Base-by-base conservation (phyloP, 2,888 invertebrate species). In the Arrhopalites spinosus region DNA sequence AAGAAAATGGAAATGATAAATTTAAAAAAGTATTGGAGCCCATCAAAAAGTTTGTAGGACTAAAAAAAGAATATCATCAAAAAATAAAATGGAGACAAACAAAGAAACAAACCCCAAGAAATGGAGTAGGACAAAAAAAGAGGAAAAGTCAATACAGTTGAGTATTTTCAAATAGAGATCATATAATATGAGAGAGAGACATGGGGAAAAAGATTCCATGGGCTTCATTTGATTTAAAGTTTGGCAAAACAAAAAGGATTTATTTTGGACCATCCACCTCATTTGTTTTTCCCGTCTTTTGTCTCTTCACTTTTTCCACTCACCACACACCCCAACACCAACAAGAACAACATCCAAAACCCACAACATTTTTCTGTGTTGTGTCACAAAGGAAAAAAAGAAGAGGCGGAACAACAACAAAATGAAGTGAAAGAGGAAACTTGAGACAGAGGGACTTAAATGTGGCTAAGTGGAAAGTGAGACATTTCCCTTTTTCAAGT, bases 131-230 rank as follows among this genome's bases (percentile, higher is more conserved):
- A n/a, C n/a, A n/a, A n/a, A n/a, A n/a, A n/a, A n/a, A n/a, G n/a
- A n/a, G n/a, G n/a, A n/a, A 43, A 20, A 66, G 66, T 66, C 66
- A 66, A 66, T 66, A 66, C 36, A 66, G n/a, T n/a, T n/a, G n/a
- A 43, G 66, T 43, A 43, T 43, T 66, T 66, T 2, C 66, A 66
- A 43, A n/a, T n/a, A n/a, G 36, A 66, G 66, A 66, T 66, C 66
- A 66, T 66, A 23, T 43, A 66, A 43, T 43, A 43, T 43, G 36
- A 23, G 43, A 13, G 64, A 11, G 27, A 13, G 43, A 20, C n/a
- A n/a, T n/a, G n/a, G n/a, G n/a, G 23, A 23, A 66, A 36, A 43
- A 36, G 15, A 66, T 36, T 36, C 43, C 30, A 43, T 36, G 23
- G 30, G 43, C 66, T 66, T 36, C 66, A 66, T 66, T 68, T 68